phyloP scores from a whole-genome alignment of 2,113 vertebrate genomes.

The Aegotheles bennettii region DNA sequence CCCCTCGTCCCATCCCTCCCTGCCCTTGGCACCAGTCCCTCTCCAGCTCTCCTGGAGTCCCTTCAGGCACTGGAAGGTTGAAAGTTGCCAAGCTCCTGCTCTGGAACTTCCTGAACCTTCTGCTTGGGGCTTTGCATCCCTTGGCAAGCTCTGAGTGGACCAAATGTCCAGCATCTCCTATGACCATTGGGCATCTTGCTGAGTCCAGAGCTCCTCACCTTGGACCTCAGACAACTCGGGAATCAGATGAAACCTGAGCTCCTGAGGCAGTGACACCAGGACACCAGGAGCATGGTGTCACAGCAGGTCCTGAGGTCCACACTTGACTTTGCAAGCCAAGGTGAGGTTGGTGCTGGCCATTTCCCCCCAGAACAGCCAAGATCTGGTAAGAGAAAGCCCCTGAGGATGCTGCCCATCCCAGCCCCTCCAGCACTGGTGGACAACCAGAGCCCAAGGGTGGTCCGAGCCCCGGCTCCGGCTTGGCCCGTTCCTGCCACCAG shows the following conservation, averaged over 20 bases:
- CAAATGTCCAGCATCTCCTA: not conserved
- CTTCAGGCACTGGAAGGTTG: no score
- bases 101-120: not conserved
- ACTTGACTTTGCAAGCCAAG: not conserved
- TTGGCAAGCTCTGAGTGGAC: rapidly evolving
- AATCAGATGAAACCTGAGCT: not conserved
- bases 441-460: not conserved
- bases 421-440: not conserved
- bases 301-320: not conserved
- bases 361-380: rapidly evolving
- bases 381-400: not conserved
- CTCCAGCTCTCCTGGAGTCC: no score
- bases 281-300: rapidly evolving
- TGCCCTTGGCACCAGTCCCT: no score
- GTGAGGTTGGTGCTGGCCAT: not conserved
- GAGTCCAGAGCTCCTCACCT: not conserved
- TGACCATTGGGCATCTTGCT: rapidly evolving
- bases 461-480: rapidly evolving
- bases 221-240: rapidly evolving
- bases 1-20: no score
- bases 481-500: not conserved
- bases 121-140: not conserved
- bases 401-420: rapidly evolving
- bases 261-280: not conserved
- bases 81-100: not conserved